Evolutionary conservation across 2,888 invertebrate species (phyloP), one percentile per base, ranked within the genome.

Genomic region (Platycheirus rosarum): DNA sequence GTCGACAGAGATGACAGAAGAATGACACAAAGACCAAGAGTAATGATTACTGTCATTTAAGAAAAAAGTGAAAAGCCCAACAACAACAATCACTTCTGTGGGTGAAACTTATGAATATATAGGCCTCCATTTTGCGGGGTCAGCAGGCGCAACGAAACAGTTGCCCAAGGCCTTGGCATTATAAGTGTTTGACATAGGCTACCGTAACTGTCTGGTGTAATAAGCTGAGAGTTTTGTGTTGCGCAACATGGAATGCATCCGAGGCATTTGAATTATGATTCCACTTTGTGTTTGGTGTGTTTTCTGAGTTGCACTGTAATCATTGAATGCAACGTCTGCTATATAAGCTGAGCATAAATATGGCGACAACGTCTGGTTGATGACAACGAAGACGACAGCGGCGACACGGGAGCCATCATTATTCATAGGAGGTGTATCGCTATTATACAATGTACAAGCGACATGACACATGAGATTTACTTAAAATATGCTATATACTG

Each of bases 241-340:
- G 68, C 68, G 75, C 68, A 75, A 75, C 68, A 60, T 44, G 16
- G 42, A 75, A 62, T 68, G 74, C 63, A 73, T 55, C 73, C 37
- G n/a, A 73, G 51, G 74, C 49, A 66, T 66, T 74, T 74, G 57
- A 74, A 60, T 74, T 66, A 60, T 74, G 74, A 74, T 60, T 57
- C 57, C 49, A 46, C 29, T 35, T 1, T 4, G 23, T 35, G 49
- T 74, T 74, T 66, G 66, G 48, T 40, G 70, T 69, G 37, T 48
- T 29, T 26, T 23, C 40, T n/a, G n/a, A n/a, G 40, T 53, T 40
- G 51, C 51, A 60, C 29, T 35, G 29, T 44, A 16, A 14, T 48
- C 23, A 65, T 55, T 51, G 40, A 16, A 40, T 49, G 57, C 57
- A 65, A 14, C n/a, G 29, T 60, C 9, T 2, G n/a, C 18, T 11